phyloP scores from a whole-genome alignment of 2,888 invertebrate genomes.

The Caenorhabditis zanzibari region DNA sequence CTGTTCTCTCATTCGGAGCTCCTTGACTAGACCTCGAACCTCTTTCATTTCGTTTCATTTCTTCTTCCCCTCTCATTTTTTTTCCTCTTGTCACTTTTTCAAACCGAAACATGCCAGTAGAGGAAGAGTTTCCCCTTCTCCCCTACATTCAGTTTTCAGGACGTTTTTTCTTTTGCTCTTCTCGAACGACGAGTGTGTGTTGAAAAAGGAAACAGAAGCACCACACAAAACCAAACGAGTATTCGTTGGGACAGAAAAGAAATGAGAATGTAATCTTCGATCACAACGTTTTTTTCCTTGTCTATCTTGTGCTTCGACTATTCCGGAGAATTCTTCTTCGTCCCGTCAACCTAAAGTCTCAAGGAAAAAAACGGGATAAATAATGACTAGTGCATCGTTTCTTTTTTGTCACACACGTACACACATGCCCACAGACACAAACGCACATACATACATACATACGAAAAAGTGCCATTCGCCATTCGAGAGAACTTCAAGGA shows the following conservation, averaged over 20 bases:
- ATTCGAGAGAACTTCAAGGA: background rate
- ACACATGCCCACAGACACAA: constrained; percentile 8
- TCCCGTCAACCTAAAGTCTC: constrained; percentile 6
- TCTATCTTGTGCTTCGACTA: background rate
- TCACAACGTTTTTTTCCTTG: constrained; percentile 26
- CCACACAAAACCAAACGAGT: background rate
- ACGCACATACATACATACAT: constrained; percentile 5
- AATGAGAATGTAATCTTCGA: constrained; percentile 30
- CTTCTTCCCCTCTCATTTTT: background rate
- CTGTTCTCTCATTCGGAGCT: background rate
- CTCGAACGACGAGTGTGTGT: background rate
- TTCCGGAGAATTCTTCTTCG: constrained; percentile 20
- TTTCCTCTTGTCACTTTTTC: constrained; percentile 3
- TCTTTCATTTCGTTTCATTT: constrained; percentile 3
- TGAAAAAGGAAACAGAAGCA: background rate
- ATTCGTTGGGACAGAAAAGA: background rate
- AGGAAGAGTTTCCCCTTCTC: background rate
- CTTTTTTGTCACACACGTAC: constrained; percentile 18
- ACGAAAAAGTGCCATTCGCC: constrained; percentile 13
- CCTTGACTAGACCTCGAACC: background rate
- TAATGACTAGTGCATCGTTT: constrained; percentile 37
- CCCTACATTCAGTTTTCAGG: background rate
- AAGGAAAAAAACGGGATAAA: constrained; percentile 38
- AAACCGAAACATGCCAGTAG: background rate
- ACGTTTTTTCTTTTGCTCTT: background rate